phyloP scores from a whole-genome alignment of 2,888 invertebrate genomes.

The Oligia latruncula region DNA sequence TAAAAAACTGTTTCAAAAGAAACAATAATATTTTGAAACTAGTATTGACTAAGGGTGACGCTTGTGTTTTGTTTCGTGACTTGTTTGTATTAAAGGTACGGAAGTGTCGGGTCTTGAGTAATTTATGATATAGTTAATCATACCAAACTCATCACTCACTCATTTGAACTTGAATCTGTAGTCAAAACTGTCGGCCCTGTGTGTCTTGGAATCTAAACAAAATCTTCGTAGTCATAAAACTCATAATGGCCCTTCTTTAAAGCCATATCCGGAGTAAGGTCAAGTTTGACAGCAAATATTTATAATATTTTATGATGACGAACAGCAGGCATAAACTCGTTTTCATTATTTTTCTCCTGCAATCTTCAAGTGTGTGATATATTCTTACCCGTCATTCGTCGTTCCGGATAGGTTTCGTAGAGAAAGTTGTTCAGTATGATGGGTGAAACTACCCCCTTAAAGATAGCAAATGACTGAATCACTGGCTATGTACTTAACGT shows the following conservation, averaged over 20 bases:
- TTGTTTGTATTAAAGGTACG: neutral
- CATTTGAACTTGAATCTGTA: neutral
- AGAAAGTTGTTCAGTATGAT: neutral
- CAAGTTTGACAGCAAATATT: neutral
- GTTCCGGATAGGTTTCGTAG: neutral
- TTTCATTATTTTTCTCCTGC: neutral
- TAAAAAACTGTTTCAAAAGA: no score
- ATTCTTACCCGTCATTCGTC: neutral
- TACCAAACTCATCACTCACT: neutral
- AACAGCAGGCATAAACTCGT: neutral
- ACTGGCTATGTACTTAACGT: neutral
- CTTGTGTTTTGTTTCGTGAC: neutral
- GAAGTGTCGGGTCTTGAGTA: neutral
- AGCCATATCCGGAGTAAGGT: neutral
- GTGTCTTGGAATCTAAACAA: neutral
- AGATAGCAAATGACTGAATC: neutral
- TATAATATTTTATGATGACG: neutral
- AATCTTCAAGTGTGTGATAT: neutral
- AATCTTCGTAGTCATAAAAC: neutral
- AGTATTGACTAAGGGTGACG: conserved; percentile 4
- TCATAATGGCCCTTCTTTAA: neutral
- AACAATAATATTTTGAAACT: no score
- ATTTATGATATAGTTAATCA: neutral
- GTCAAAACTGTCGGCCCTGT: neutral
- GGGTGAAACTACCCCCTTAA: neutral